phyloP scores from a whole-genome alignment of 1,140 invertebrate species.

The Ceratina japonica region DNA sequence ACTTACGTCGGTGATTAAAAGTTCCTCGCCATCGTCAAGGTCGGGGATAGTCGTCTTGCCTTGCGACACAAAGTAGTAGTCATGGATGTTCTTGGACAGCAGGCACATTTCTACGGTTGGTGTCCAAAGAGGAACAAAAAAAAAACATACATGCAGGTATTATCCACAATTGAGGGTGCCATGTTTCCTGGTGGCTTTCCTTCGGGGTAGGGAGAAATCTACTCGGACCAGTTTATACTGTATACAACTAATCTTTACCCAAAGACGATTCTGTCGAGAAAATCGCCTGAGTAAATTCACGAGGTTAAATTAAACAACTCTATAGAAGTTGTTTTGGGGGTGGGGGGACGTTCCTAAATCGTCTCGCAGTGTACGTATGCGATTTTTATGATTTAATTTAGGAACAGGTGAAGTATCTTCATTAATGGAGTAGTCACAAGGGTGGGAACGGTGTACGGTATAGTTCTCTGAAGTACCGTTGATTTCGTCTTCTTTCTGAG shows the following conservation, averaged over 20 bases:
- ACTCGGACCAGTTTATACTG: too few species aligned
- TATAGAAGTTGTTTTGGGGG: background rate
- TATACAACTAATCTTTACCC: too few species aligned
- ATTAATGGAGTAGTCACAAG: conserved; percentile 23
- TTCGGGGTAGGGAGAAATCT: too few species aligned
- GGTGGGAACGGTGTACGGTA: conserved; percentile 29
- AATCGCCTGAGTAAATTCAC: conserved; percentile 2
- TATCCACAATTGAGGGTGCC: conserved; percentile 66
- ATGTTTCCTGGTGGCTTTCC: too few species aligned
- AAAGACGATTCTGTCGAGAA: background rate
- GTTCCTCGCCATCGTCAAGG: conserved; percentile 98
- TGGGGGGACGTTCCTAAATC: background rate
- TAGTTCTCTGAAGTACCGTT: conserved; percentile 49
- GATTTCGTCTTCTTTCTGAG: background rate
- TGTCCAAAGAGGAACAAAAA: conserved; percentile 67
- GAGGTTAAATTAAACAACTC: background rate
- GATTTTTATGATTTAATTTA: background rate
- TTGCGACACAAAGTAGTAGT: conserved; percentile 97
- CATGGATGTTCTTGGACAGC: conserved; percentile 92
- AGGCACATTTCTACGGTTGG: conserved; percentile 86
- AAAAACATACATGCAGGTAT: conserved; percentile 75
- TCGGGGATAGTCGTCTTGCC: conserved; percentile 97
- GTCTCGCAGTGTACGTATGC: background rate
- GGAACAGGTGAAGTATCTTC: background rate
- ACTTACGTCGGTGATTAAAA: conserved; percentile 96